These are phyloP conservation scores for Heliconius cydno DNA, from an alignment of 2,888 invertebrate genomes.

Conservation along the genomic window DNA sequence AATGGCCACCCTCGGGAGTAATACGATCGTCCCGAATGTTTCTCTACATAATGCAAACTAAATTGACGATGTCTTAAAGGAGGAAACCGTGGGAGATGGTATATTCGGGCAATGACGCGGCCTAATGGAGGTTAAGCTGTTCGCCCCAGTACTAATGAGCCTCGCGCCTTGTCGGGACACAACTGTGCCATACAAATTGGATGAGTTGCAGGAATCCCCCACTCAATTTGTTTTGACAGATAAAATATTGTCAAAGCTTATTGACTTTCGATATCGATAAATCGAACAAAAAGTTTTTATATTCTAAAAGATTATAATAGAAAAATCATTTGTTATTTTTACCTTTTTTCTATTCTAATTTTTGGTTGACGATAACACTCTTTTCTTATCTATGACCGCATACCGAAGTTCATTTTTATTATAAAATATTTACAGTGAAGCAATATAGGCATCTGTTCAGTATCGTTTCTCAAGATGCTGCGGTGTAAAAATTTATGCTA, in stretches of 20 bases:
- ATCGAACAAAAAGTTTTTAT: too few relatives aligned
- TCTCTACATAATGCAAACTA: conserved; percentile 59
- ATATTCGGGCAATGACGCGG: conserved; percentile 67
- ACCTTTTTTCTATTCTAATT: not conserved
- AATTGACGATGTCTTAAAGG: conserved; percentile 67
- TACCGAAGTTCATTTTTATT: conserved; percentile 56
- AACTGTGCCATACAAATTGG: conserved; percentile 67
- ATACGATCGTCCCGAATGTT: conserved; percentile 56
- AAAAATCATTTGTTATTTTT: not conserved
- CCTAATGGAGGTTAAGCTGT: conserved; percentile 81
- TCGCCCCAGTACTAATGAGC: conserved; percentile 71
- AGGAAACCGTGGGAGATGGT: conserved; percentile 75
- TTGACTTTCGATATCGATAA: conserved; percentile 3
- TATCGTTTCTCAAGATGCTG: conserved; percentile 45
- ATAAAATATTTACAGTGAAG: conserved; percentile 63
- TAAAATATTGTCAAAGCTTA: conserved; percentile 32
- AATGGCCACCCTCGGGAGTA: conserved; percentile 60
- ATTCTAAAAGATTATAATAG: not conserved
- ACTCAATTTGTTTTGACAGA: conserved; percentile 39
- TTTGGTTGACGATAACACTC: conserved; percentile 32
- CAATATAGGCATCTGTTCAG: conserved; percentile 45
- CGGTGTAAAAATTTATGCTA: conserved; percentile 31
- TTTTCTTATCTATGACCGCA: conserved; percentile 9
- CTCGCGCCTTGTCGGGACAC: conserved; percentile 69
- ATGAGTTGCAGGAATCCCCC: conserved; percentile 53